A percentile compares a stretch with the other conserved stretches of the same genome.
Evolutionary conservation across 2,797 vertebrate species (phyloP).

Genomic region (Crocidura indochinensis): DNA sequence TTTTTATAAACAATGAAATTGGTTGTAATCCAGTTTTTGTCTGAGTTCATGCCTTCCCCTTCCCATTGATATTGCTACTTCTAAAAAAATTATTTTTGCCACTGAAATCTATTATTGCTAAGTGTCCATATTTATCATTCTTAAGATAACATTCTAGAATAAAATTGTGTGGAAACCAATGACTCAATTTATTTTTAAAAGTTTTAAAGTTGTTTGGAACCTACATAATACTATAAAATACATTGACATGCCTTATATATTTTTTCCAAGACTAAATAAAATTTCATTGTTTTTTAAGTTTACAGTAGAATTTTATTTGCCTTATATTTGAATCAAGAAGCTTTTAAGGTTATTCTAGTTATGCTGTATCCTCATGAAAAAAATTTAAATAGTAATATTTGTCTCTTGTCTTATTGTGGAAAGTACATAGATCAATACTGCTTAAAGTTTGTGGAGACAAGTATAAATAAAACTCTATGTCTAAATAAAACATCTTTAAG

Average conservation of each 20-base stretch:
- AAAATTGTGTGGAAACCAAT: background rate
- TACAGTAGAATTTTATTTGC: constrained; percentile 59
- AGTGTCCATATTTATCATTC: background rate
- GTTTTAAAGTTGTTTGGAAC: constrained; percentile 22
- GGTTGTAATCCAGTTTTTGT: constrained; percentile 31
- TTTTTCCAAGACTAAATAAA: constrained; percentile 46
- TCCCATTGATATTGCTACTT: background rate
- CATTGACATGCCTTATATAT: background rate
- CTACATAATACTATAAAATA: background rate
- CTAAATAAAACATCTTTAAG: constrained; percentile 83
- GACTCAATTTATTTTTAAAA: background rate
- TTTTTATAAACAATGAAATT: constrained; percentile 51
- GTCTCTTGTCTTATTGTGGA: constrained; percentile 77
- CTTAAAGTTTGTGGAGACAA: constrained; percentile 82
- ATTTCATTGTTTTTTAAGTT: constrained; percentile 18
- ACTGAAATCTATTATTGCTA: background rate
- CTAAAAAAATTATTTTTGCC: background rate
- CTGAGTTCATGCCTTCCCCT: background rate
- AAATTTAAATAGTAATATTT: constrained; percentile 75
- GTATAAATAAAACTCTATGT: constrained; percentile 83
- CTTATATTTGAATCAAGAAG: constrained; percentile 52
- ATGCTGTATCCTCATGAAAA: constrained; percentile 55
- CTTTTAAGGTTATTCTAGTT: constrained; percentile 81
- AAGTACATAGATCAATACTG: constrained; percentile 84
- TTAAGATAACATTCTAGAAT: background rate